A percentile compares a stretch with the other conserved stretches of the same genome.
phyloP scores from a whole-genome alignment of 2,888 invertebrate species.

The Polietes domitor region DNA sequence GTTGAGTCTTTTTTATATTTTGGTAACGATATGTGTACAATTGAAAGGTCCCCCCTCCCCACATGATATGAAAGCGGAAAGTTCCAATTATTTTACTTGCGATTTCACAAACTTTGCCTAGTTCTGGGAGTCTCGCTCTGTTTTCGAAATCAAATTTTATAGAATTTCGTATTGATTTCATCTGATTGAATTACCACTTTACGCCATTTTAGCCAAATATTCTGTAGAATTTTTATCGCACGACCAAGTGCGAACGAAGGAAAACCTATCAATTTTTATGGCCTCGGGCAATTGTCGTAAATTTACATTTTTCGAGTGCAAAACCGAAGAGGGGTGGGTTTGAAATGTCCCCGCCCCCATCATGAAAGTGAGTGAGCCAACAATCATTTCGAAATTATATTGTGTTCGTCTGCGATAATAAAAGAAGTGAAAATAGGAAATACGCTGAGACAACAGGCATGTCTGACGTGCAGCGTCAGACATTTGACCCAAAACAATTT shows the following conservation, averaged over 20 bases:
- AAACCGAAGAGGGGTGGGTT: not conserved
- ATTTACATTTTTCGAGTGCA: slow-evolving; percentile 16
- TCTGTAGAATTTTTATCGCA: not conserved
- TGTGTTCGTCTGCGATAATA: slow-evolving; percentile 34
- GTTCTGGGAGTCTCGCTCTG: not conserved
- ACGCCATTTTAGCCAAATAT: not conserved
- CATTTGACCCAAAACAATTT: slow-evolving; percentile 41
- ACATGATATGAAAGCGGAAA: no score
- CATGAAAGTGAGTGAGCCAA: not conserved
- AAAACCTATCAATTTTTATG: slow-evolving; percentile 30
- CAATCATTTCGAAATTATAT: slow-evolving; percentile 30
- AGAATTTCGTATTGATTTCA: not conserved
- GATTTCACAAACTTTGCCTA: not conserved
- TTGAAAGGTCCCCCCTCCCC: no score
- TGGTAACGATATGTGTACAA: no score
- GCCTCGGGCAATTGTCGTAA: slow-evolving; percentile 18
- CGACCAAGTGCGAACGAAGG: not conserved
- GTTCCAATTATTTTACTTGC: no score
- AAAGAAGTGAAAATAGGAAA: slow-evolving; percentile 23
- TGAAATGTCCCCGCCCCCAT: not conserved
- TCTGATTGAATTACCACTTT: slow-evolving; percentile 31
- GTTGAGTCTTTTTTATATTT: no score
- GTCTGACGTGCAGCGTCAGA: not conserved
- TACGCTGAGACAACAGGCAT: not conserved
- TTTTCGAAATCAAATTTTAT: not conserved